Conservation (phyloP, 2,888 invertebrate genomes). For the Drosophila hamatofila region DNA sequence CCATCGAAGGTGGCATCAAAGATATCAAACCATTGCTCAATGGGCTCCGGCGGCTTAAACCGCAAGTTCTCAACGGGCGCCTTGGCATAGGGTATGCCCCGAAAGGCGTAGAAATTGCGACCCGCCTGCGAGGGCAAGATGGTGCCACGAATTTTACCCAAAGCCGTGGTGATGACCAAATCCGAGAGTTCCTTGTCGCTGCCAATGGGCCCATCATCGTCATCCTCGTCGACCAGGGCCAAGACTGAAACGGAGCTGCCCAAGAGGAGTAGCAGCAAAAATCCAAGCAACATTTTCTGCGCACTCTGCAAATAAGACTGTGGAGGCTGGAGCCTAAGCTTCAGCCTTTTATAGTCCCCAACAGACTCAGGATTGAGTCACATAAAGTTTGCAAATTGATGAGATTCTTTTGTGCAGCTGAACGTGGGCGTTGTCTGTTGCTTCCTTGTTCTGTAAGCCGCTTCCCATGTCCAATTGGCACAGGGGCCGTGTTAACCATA, state of each 20-base stretch:
- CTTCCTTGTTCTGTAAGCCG: slow-evolving; percentile 49
- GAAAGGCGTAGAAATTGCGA: slow-evolving; percentile 84
- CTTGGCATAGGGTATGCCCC: slow-evolving; percentile 84
- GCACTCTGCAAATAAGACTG: slow-evolving; percentile 45
- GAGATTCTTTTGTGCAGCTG: slow-evolving; percentile 35
- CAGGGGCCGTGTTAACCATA: slow-evolving; percentile 54
- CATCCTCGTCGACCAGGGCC: slow-evolving; percentile 40
- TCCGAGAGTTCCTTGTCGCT: slow-evolving; percentile 83
- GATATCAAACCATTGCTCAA: slow-evolving; percentile 85
- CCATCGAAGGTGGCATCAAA: slow-evolving; percentile 87
- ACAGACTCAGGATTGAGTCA: slow-evolving; percentile 34
- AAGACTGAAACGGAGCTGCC: not conserved
- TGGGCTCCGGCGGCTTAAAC: slow-evolving; percentile 85
- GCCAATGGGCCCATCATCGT: slow-evolving; percentile 58
- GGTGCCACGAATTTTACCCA: slow-evolving; percentile 84
- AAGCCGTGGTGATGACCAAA: slow-evolving; percentile 82
- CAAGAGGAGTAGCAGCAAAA: slow-evolving; percentile 30
- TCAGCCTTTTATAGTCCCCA: slow-evolving; percentile 66
- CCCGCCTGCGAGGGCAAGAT: slow-evolving; percentile 82
- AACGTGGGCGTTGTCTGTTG: slow-evolving; percentile 53
- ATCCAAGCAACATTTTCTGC: slow-evolving; percentile 52
- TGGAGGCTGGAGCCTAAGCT: slow-evolving; percentile 23
- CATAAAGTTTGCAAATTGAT: slow-evolving; percentile 73
- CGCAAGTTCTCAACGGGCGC: slow-evolving; percentile 82
- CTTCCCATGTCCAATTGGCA: slow-evolving; percentile 75